Conservation (phyloP, 2,797 vertebrate genomes). For the Paramormyrops hopkinsi region DNA sequence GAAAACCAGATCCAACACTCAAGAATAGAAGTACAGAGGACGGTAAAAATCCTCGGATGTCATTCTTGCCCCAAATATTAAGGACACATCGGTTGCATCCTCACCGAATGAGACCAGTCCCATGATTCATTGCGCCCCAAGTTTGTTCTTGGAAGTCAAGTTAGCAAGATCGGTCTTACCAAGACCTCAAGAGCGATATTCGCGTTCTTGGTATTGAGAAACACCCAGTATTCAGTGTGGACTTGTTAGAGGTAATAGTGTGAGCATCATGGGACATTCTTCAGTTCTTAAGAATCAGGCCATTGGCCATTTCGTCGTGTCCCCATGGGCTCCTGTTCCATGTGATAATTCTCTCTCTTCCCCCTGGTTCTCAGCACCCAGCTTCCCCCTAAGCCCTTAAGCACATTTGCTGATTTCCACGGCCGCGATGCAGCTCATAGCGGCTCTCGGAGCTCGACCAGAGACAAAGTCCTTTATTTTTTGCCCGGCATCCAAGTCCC, state of each 20-base stretch:
- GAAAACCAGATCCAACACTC: background rate
- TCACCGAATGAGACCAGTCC: background rate
- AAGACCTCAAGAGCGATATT: background rate
- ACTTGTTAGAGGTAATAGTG: background rate
- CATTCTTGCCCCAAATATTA: background rate
- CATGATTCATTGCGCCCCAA: background rate
- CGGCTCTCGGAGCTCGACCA: background rate
- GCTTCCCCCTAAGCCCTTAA: background rate
- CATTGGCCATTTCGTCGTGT: background rate
- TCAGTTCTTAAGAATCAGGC: background rate
- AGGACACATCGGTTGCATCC: background rate
- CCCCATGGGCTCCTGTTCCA: background rate
- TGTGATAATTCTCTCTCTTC: background rate
- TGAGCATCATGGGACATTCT: background rate
- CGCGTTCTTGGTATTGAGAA: background rate
- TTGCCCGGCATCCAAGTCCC: background rate
- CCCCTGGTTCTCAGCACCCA: background rate
- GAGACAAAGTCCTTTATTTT: background rate
- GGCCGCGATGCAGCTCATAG: background rate
- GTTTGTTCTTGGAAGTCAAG: background rate
- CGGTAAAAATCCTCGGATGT: background rate
- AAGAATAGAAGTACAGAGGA: background rate
- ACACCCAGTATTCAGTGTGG: background rate
- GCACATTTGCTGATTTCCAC: background rate
- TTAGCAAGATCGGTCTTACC: background rate